A percentile compares a stretch with the other conserved stretches of the same genome.
phyloP scores from a whole-genome alignment of 2,797 vertebrate species.

The Bovichtus variegatus region DNA sequence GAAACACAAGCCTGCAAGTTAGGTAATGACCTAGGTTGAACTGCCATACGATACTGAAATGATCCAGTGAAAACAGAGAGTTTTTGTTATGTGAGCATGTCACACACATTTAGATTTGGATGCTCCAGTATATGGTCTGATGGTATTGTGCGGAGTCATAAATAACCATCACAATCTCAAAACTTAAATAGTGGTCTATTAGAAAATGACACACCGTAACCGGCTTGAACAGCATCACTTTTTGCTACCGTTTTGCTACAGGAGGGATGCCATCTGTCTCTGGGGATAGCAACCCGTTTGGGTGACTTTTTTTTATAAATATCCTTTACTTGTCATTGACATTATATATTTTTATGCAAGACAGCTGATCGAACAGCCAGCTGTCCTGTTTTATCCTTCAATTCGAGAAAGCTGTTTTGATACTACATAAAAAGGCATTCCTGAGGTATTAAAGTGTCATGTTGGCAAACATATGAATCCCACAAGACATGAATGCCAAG shows the following conservation, averaged over 20 bases:
- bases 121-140: background rate
- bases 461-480: background rate
- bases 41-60: conserved; percentile 38
- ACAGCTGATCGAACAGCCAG: background rate
- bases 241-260: background rate
- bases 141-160: background rate
- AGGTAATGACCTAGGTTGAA: conserved; percentile 29
- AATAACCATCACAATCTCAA: background rate
- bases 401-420: no score
- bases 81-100: conserved; percentile 11
- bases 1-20: conserved; percentile 31
- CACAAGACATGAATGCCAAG: background rate
- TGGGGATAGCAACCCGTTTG: background rate
- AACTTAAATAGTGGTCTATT: background rate
- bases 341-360: background rate
- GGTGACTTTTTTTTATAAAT: background rate
- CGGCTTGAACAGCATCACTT: background rate
- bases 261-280: background rate
- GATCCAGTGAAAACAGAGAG: conserved; percentile 13
- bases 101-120: conserved; percentile 18
- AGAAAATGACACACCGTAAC: background rate
- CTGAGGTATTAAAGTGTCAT: background rate
- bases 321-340: background rate
- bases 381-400: background rate
- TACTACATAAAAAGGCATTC: no score